These are phyloP conservation scores for Anthophora plumipes DNA, from an alignment of 2,888 invertebrate genomes.

Conservation along the genomic window DNA sequence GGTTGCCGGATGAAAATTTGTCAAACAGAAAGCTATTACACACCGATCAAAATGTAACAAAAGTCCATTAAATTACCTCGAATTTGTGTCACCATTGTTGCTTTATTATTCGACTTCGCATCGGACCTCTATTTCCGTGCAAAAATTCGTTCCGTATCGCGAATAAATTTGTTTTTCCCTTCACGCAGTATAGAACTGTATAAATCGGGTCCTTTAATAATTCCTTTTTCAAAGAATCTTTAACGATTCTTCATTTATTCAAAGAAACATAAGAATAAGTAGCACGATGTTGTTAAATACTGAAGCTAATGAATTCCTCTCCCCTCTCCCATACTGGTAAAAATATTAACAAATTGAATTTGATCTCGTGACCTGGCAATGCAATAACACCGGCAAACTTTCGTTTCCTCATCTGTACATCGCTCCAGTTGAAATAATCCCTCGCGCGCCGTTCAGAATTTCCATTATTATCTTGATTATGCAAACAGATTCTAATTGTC, in stretches of 20 bases:
- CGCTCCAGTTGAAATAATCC: slow-evolving; percentile 40
- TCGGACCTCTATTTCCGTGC: too few species aligned
- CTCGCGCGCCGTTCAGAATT: slow-evolving; percentile 32
- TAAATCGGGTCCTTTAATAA: too few species aligned
- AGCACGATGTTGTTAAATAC: background rate
- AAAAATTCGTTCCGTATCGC: too few species aligned
- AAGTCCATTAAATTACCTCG: slow-evolving; percentile 1
- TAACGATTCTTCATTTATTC: background rate
- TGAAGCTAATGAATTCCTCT: background rate
- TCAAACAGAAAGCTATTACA: slow-evolving; percentile 1
- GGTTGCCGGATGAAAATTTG: background rate
- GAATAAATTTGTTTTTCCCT: too few species aligned
- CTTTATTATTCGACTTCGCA: background rate
- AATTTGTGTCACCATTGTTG: background rate
- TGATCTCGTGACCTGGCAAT: background rate
- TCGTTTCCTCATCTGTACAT: slow-evolving; percentile 1
- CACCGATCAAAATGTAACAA: background rate
- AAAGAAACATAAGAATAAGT: background rate
- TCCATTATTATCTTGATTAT: slow-evolving; percentile 61
- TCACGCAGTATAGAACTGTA: too few species aligned
- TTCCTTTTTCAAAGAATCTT: too few species aligned
- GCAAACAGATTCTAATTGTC: slow-evolving; percentile 64
- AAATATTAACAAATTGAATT: slow-evolving; percentile 9
- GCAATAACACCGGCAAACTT: slow-evolving; percentile 5
- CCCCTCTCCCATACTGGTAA: too few species aligned